Base-by-base conservation (phyloP, 2,113 vertebrate species). In the Illadopsis cleaveri region DNA sequence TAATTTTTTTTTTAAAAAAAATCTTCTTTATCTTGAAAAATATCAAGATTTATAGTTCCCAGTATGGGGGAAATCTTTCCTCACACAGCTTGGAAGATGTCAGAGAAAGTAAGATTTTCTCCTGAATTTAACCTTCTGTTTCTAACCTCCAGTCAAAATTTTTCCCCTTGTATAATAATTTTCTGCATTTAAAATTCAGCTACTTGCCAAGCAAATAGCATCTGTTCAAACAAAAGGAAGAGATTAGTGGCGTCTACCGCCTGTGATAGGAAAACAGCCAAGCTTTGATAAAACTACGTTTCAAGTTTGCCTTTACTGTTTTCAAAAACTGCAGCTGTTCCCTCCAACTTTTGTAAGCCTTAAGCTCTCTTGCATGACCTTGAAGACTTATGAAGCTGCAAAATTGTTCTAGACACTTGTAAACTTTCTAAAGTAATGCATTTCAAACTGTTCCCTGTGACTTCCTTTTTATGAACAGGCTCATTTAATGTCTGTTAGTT, bases 141-240 rank as follows among this genome's bases (percentile, higher is more conserved):
- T 91, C 45, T 66, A 90, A 88, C 42, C 33, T 76, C 22, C 31
- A 88, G 65, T 90, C 33, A 37, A 86, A 57, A 42, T 61, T 92
- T 82, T 30, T 78, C 22, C 30, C 25, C 35, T 86, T 21, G 44
- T 76, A 69, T 51, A 89, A 94, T 47, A 94, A 58, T 70, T 92
- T 66, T 51, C 37, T 31, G 38, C 31, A 23, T 61, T 79, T 77
- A 88, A 92, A 94, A 91, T 96, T 95, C 84, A 95, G 56, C 30
- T 76, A 53, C 83, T 90, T 77, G 45, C 64, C 82, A 75, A 79
- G 69, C 44, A 82, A 94, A 57, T 78, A 83, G 44, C 85, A 93
- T 92, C 77, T 96, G 86, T 92, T 95, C 89, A 96, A 96, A 96
- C 70, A 93, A 79, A 87, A 96, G 14, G 23, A 95, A 93, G 89